Conservation (phyloP, 2,797 vertebrate genomes). For the Ctenosaura bakeri region DNA sequence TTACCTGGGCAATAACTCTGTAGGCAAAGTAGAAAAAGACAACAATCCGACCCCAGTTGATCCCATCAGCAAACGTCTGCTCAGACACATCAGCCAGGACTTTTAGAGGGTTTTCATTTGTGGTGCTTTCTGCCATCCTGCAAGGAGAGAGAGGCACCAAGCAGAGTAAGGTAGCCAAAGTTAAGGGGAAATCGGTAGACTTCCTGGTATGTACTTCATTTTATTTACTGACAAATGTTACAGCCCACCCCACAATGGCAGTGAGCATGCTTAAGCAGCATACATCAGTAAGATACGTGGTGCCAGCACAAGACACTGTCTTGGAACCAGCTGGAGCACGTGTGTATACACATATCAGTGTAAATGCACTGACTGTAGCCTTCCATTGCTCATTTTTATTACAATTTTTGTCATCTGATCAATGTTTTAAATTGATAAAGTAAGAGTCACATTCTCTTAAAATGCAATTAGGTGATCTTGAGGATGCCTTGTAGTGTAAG, state of each 20-base stretch:
- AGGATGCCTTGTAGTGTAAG: not conserved
- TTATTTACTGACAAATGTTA: not conserved
- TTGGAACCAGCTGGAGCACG: not conserved
- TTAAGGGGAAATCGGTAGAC: not conserved
- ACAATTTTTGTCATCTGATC: not conserved
- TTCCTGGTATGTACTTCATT: not conserved
- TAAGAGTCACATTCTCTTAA: not conserved
- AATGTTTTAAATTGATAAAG: not conserved
- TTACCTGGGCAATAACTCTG: slow-evolving; percentile 89
- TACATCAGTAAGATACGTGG: not conserved
- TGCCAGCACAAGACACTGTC: not conserved
- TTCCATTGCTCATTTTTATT: not conserved
- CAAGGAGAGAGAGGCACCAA: not conserved
- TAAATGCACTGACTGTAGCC: not conserved
- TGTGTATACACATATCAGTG: not conserved
- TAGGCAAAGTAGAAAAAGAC: slow-evolving; percentile 93
- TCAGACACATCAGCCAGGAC: slow-evolving; percentile 86
- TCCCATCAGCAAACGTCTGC: slow-evolving; percentile 90
- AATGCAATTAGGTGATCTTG: not conserved
- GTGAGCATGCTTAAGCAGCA: no score
- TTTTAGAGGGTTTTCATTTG: slow-evolving; percentile 81
- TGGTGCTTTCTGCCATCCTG: slow-evolving; percentile 86
- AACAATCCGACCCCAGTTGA: slow-evolving; percentile 93
- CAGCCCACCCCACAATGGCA: not conserved
- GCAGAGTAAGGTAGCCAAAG: not conserved